These are phyloP conservation scores for Schlechtendalia chinensis DNA, from an alignment of 1,140 invertebrate genomes.

Conservation along the genomic window DNA sequence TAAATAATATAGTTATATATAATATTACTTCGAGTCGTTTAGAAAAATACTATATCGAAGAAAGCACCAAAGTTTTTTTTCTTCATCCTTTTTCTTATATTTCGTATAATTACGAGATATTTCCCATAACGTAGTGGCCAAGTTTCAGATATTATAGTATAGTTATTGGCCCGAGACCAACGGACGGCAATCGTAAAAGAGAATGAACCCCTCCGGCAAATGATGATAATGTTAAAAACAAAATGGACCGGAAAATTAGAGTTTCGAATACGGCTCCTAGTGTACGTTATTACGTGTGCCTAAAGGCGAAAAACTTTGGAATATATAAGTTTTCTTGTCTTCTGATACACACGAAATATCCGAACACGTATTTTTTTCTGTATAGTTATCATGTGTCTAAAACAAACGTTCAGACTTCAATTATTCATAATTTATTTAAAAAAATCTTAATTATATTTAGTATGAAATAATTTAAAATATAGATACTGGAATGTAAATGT, in stretches of 20 bases:
- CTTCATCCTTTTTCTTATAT: neutral
- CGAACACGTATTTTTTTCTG: too few relatives aligned
- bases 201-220: slow-evolving; percentile 10
- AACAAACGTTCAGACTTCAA: neutral
- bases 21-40: slow-evolving; percentile 21
- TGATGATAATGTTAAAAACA: slow-evolving; percentile 42
- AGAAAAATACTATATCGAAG: slow-evolving; percentile 13
- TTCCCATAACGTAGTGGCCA: slow-evolving; percentile 25
- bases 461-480: neutral
- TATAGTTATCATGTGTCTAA: too few relatives aligned
- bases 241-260: slow-evolving; percentile 50
- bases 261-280: slow-evolving; percentile 1
- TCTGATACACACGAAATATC: neutral
- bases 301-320: slow-evolving; percentile 5
- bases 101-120: slow-evolving; percentile 33
- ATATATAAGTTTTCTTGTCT: neutral
- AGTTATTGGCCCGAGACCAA: slow-evolving; percentile 43
- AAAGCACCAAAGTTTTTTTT: slow-evolving; percentile 28
- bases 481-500: neutral
- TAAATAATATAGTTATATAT: neutral
- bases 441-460: neutral
- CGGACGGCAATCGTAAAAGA: slow-evolving; percentile 45
- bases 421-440: neutral
- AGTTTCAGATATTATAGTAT: slow-evolving; percentile 7
- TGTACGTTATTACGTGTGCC: slow-evolving; percentile 15